Base-by-base conservation (phyloP, 2,113 vertebrate genomes). In the Podarcis cretensis region DNA sequence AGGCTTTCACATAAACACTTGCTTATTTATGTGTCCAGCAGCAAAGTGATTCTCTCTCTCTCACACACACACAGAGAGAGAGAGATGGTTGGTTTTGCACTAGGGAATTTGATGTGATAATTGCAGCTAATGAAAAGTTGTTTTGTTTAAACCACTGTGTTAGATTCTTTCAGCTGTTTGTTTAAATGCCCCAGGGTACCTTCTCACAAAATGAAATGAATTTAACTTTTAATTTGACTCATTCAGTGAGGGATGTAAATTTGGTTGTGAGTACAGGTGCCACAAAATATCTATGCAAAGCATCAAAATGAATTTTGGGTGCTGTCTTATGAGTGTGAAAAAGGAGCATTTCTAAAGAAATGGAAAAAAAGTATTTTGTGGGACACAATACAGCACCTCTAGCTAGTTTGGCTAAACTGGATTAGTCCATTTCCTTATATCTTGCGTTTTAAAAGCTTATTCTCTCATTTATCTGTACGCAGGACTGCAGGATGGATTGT, bases 401-500 rank as follows among this genome's bases (percentile, higher is more conserved):
- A 75, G 57, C 32, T 16, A 20, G 54, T 37, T 57, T 59, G 13
- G 21, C 73, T 75, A 75, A 54, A 59, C 16, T 85, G 65, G 35
- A 66, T 23, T 68, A 68, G 6, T 68, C 8, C 32, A 32, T n/a
- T 54, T 35, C n/a, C n/a, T 35, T 27, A 8, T 6, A 32, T 57
- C n/a, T 80, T 32, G 14, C 9, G 21, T 35, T 27, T 18, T 30
- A 57, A 57, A 79, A 5, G 10, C 27, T 30, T 32, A 16, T 73
- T 82, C 13, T 90, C 48, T 89, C 20, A 7, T 94, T 8, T 93
- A 71, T 81, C 30, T 76, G 12, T 37, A 85, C 66, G 12, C 75
- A 96, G 95, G 95, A n/a, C 86, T 96, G 2, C 96, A 96, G 88
- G 90, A 81, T 87, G 95, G 94, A 14, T 86, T 96, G 69, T 86